phyloP scores from a whole-genome alignment of 2,888 invertebrate genomes.

The Syritta pipiens region DNA sequence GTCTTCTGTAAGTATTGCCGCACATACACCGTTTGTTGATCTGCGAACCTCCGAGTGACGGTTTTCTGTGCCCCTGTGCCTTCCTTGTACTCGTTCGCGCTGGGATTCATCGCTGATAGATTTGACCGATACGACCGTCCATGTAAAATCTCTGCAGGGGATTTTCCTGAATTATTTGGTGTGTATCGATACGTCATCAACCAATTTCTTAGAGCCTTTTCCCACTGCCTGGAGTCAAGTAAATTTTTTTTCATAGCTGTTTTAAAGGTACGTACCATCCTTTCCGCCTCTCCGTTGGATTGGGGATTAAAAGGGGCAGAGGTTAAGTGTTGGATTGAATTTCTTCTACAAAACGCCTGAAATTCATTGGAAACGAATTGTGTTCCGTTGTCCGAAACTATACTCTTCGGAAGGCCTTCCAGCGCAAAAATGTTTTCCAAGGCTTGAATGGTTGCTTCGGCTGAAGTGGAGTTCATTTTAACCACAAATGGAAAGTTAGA shows the following conservation, averaged over 20 bases:
- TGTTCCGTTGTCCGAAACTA: slow-evolving; percentile 71
- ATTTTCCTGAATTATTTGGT: neutral
- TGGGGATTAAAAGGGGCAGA: slow-evolving; percentile 12
- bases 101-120: neutral
- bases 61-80: too few relatives aligned
- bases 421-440: slow-evolving; percentile 69
- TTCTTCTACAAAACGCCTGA: slow-evolving; percentile 65
- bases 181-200: slow-evolving; percentile 14
- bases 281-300: slow-evolving; percentile 3
- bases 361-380: slow-evolving; percentile 62
- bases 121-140: neutral
- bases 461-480: slow-evolving; percentile 46
- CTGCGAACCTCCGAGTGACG: too few relatives aligned
- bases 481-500: slow-evolving; percentile 77
- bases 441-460: slow-evolving; percentile 13
- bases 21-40: too few relatives aligned
- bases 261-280: slow-evolving; percentile 11
- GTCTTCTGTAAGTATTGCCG: too few relatives aligned
- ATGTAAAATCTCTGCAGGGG: neutral
- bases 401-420: slow-evolving; percentile 69
- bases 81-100: neutral
- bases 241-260: slow-evolving; percentile 4
- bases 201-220: slow-evolving; percentile 1
- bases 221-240: neutral
- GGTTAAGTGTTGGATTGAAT: slow-evolving; percentile 25